Percentiles rank a stretch among this genome's conserved stretches.
Evolutionary conservation across 2,888 invertebrate genomes (phyloP).

Genomic region (Diaphora mendica): DNA sequence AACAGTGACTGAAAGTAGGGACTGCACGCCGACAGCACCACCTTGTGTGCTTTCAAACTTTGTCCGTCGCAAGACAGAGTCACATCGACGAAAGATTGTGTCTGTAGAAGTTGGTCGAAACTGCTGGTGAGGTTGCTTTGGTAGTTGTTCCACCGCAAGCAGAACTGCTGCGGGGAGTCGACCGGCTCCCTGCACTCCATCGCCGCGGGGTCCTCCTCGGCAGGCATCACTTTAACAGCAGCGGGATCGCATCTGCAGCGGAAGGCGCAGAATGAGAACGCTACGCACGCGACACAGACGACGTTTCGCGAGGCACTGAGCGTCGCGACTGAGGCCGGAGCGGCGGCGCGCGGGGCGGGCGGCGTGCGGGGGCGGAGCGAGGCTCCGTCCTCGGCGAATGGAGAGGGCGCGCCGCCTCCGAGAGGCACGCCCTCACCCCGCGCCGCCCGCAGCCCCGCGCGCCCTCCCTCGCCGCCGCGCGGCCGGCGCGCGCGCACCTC

Average conservation of each 20-base stretch:
- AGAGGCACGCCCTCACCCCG: constrained; percentile 47
- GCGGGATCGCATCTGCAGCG: constrained; percentile 80
- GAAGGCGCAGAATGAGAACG: constrained; percentile 63
- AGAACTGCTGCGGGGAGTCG: constrained; percentile 94
- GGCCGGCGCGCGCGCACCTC: constrained; percentile 39
- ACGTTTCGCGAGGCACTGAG: constrained; percentile 79
- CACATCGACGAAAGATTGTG: constrained; percentile 96
- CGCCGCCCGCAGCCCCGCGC: constrained; percentile 45
- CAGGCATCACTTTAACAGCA: constrained; percentile 78
- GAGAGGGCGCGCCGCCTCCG: constrained; percentile 50
- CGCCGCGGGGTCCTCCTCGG: constrained; percentile 82
- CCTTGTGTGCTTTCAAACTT: constrained; percentile 96
- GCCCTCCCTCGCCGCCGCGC: constrained; percentile 32
- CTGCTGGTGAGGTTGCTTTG: constrained; percentile 95
- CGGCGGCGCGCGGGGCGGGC: constrained; percentile 61
- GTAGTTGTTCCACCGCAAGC: constrained; percentile 97
- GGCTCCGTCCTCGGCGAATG: constrained; percentile 61
- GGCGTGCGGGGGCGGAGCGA: constrained; percentile 62
- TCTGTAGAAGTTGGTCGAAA: constrained; percentile 95
- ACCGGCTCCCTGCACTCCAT: constrained; percentile 79
- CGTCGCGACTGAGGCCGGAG: constrained; percentile 56
- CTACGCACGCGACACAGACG: constrained; percentile 69
- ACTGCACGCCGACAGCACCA: constrained; percentile 97
- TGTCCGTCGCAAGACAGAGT: constrained; percentile 96
- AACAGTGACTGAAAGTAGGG: constrained; percentile 96